phyloP scores from a whole-genome alignment of 2,113 vertebrate species.

The Fulmarus glacialis region DNA sequence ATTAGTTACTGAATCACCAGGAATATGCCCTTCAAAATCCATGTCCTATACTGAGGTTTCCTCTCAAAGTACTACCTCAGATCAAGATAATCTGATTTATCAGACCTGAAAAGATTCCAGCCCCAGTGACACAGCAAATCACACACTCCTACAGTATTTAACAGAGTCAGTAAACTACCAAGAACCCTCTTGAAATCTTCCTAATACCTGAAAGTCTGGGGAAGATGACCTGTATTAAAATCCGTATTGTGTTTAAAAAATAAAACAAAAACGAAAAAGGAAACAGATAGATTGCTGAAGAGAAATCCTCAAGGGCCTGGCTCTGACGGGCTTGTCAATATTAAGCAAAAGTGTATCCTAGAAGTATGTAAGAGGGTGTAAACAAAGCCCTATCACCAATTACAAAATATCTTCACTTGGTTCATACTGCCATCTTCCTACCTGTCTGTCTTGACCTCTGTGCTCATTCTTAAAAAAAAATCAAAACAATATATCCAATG shows the following conservation, averaged over 20 bases:
- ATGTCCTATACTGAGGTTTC: not conserved
- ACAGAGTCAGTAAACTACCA: not conserved
- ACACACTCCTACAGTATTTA: not conserved
- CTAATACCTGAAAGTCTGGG: not conserved
- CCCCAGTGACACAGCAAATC: not conserved
- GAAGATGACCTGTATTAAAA: not conserved
- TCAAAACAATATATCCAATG: not conserved
- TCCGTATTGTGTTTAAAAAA: not conserved
- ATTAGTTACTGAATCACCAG: not conserved
- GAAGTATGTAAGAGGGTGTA: not conserved
- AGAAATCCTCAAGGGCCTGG: not conserved
- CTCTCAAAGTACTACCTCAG: not conserved
- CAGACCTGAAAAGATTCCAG: not conserved
- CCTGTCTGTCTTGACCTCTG: not conserved
- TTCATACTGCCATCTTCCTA: not conserved
- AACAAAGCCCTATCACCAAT: not conserved
- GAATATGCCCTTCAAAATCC: not conserved
- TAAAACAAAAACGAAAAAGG: not conserved
- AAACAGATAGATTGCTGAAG: not conserved
- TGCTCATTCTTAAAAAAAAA: not conserved
- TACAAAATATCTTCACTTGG: not conserved
- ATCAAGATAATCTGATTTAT: not conserved
- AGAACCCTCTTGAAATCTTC: not conserved
- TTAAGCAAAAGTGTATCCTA: not conserved
- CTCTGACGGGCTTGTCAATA: not conserved